A percentile compares a stretch with the other conserved stretches of the same genome.
phyloP scores from a whole-genome alignment of 2,888 invertebrate genomes.

The Yponomeuta cagnagella region DNA sequence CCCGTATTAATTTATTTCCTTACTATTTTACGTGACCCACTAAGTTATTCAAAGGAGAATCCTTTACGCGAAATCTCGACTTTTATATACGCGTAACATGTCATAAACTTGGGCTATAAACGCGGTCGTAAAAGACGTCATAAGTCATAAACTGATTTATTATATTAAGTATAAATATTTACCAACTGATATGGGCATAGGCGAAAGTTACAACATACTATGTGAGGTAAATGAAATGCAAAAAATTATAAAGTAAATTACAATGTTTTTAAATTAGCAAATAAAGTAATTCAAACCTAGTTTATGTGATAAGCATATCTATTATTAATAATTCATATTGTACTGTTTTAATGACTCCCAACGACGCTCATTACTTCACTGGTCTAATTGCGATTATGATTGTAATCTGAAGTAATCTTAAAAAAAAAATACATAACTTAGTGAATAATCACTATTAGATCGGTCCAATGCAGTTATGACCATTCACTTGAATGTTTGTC shows the following conservation, averaged over 20 bases:
- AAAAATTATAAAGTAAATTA: background rate
- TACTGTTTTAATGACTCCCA: too few species aligned
- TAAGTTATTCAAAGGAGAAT: slow-evolving; percentile 62
- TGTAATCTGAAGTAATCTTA: too few species aligned
- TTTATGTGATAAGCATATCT: too few species aligned
- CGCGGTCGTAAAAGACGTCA: slow-evolving; percentile 56
- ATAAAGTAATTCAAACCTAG: too few species aligned
- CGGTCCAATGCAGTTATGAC: too few species aligned
- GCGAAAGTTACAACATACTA: background rate
- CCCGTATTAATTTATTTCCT: slow-evolving; percentile 14
- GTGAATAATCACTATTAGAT: too few species aligned
- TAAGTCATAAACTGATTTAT: slow-evolving; percentile 41
- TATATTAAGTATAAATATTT: slow-evolving; percentile 53
- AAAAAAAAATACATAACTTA: too few species aligned
- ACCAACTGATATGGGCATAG: slow-evolving; percentile 23
- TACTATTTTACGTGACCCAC: slow-evolving; percentile 34
- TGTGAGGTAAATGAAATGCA: background rate
- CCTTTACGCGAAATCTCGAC: slow-evolving; percentile 64
- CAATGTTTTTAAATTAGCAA: too few species aligned
- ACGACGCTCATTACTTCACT: too few species aligned
- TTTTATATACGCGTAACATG: slow-evolving; percentile 66
- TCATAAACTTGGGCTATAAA: slow-evolving; percentile 63
- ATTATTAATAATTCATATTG: too few species aligned
- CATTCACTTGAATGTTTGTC: too few species aligned
- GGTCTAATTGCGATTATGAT: too few species aligned